These are phyloP conservation scores for Sigmodon hispidus DNA, from an alignment of 2,113 vertebrate species.

Conservation along the genomic window DNA sequence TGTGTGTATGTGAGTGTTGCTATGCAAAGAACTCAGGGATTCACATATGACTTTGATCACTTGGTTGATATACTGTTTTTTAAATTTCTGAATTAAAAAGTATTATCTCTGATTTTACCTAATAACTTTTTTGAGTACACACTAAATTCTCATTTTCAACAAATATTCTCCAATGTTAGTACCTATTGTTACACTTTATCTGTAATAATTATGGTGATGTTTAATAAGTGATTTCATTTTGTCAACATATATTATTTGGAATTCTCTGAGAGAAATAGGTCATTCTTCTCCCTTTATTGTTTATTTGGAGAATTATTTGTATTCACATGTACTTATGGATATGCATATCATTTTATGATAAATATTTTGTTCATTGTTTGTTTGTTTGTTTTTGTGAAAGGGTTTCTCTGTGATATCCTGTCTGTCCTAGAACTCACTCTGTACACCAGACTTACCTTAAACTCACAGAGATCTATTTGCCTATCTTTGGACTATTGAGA, in stretches of 20 bases:
- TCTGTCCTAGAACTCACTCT: not conserved
- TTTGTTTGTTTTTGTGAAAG: not conserved
- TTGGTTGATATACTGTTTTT: not conserved
- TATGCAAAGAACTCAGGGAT: too few species aligned
- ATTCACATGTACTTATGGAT: not conserved
- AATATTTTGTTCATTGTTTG: not conserved
- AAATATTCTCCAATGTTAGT: conserved; percentile 30
- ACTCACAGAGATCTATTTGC: not conserved
- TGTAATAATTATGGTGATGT: not conserved
- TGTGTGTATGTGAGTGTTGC: not conserved
- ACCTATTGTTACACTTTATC: not conserved
- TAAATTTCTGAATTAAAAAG: not conserved
- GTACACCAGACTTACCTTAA: not conserved
- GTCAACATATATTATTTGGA: not conserved
- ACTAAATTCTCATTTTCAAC: conserved; percentile 25
- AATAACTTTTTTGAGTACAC: not conserved
- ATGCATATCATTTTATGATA: conserved; percentile 7
- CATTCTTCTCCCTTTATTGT: not conserved
- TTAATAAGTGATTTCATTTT: not conserved
- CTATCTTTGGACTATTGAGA: not conserved
- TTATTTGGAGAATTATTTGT: conserved; percentile 35
- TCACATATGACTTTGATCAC: not conserved
- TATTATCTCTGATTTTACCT: not conserved
- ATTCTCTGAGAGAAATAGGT: not conserved
- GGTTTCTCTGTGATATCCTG: not conserved